Evolutionary conservation across 2,797 vertebrate genomes (phyloP), one percentile per base, ranked within the genome.

Genomic region (Rachycentron canadum): DNA sequence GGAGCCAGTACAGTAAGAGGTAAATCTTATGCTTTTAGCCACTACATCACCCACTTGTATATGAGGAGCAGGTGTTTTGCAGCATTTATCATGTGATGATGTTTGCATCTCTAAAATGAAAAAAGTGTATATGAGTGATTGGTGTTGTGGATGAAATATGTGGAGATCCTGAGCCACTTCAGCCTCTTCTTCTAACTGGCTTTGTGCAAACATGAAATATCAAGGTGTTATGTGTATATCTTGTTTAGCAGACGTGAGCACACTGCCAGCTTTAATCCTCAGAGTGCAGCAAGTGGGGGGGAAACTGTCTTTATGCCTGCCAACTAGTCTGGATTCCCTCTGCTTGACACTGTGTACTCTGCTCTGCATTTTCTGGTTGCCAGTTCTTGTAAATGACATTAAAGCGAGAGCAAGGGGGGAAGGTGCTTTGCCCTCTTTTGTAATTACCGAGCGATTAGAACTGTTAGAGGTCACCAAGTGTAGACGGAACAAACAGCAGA

Each of bases 321-420:
- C 88, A 93, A 81, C 82, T 30, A 71, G 82, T 88, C 89, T 90
- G 90, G 85, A 84, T 85, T 89, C 84, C 79, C 89, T 92, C 90
- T 5, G 81, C 83, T 61, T 73, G 82, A 85, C 82, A 72, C 81
- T 63, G 64, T 82, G 77, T 76, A 55, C 80, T 50, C 41, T 57
- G 75, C 74, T 74, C 69, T 74, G 71, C 73, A 28, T 47, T 82
- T 88, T 77, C 79, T 81, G 71, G 40, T 78, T 89, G 86, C 85
- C 88, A 83, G 70, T 83, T 89, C 60, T 59, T 71, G 55, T 80
- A 83, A 87, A 81, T 28, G 7, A 67, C 77, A 78, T 77, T 77
- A 78, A 85, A 80, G 79, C 59, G 5, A 49, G 43, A 68, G 85
- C 64, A 13, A 61, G 69, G 77, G 58, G 65, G 32, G 32, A 78